Conservation (phyloP, 2,888 invertebrate genomes). For the Chesias legatella region DNA sequence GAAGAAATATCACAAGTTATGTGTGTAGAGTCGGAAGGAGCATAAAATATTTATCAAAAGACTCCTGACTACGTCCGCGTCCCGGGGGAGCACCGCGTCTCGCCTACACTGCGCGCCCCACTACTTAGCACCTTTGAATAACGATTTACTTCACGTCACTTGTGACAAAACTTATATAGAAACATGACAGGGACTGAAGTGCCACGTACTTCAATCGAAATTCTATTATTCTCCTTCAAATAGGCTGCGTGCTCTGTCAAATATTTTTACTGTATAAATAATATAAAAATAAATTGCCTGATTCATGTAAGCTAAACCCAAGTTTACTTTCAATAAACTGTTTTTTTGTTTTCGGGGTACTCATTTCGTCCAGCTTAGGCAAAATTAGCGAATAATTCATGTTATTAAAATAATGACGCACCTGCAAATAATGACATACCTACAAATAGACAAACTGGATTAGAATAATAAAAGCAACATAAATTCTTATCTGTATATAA, state of each 20-base stretch:
- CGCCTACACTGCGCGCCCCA: slow-evolving; percentile 45
- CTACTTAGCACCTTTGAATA: slow-evolving; percentile 63
- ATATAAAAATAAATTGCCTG: too few relatives aligned
- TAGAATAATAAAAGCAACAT: too few relatives aligned
- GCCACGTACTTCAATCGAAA: slow-evolving; percentile 18
- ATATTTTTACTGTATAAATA: too few relatives aligned
- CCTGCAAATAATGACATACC: too few relatives aligned
- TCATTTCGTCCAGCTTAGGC: too few relatives aligned
- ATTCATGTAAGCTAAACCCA: too few relatives aligned
- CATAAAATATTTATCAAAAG: slow-evolving; percentile 80
- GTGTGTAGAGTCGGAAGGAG: slow-evolving; percentile 57
- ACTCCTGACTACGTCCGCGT: slow-evolving; percentile 55
- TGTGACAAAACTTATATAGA: slow-evolving; percentile 29
- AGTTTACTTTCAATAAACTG: too few relatives aligned
- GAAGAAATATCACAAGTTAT: slow-evolving; percentile 54
- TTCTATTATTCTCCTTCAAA: slow-evolving; percentile 12
- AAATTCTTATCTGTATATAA: too few relatives aligned
- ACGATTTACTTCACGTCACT: slow-evolving; percentile 41
- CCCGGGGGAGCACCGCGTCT: slow-evolving; percentile 46
- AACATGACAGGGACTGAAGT: slow-evolving; percentile 18
- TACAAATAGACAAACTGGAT: too few relatives aligned
- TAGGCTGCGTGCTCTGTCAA: slow-evolving; percentile 1
- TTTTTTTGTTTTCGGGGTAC: too few relatives aligned
- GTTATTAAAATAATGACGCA: too few relatives aligned
- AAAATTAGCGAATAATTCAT: too few relatives aligned